Percentiles rank a stretch among this genome's conserved stretches.
These are phyloP conservation scores for western clawed frog (Xenopus tropicalis) DNA, from an alignment of 2,113 vertebrate genomes.

Conservation along the genomic window DNA sequence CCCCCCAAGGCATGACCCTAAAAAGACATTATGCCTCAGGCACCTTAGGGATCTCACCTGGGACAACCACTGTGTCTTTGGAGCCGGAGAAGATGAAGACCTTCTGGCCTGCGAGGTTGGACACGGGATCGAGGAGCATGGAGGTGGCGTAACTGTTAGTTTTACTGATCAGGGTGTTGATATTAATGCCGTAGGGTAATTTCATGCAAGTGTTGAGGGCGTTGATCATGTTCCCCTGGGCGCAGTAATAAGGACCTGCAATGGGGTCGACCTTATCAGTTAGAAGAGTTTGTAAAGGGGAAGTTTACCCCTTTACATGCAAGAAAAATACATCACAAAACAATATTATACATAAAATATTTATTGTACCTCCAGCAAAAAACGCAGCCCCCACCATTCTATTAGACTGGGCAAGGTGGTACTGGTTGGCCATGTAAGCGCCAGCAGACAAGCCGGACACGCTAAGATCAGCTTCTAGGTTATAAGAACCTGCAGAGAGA, in stretches of 20 bases:
- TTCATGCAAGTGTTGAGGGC: constrained; percentile 27
- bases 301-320: no score
- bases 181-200: constrained; percentile 12
- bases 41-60: constrained; percentile 23
- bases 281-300: no score
- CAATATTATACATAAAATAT: no score
- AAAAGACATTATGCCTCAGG: no score
- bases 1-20: no score
- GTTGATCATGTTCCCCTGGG: constrained; percentile 12
- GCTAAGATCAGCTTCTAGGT: constrained; percentile 6
- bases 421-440: constrained; percentile 40
- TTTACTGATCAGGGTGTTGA: background rate
- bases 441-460: constrained; percentile 40
- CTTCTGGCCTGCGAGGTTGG: constrained; percentile 21
- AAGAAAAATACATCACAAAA: no score
- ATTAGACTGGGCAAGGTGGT: constrained; percentile 36
- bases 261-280: no score
- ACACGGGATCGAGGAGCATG: constrained; percentile 19
- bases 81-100: constrained; percentile 35
- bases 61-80: constrained; percentile 18
- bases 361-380: constrained; percentile 35
- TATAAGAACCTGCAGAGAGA: constrained; percentile 19
- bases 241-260: constrained; percentile 33
- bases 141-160: constrained; percentile 22
- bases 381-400: constrained; percentile 29